Evolutionary conservation across 1,140 invertebrate species (phyloP).

Genomic region (Bombus pyrosoma): DNA sequence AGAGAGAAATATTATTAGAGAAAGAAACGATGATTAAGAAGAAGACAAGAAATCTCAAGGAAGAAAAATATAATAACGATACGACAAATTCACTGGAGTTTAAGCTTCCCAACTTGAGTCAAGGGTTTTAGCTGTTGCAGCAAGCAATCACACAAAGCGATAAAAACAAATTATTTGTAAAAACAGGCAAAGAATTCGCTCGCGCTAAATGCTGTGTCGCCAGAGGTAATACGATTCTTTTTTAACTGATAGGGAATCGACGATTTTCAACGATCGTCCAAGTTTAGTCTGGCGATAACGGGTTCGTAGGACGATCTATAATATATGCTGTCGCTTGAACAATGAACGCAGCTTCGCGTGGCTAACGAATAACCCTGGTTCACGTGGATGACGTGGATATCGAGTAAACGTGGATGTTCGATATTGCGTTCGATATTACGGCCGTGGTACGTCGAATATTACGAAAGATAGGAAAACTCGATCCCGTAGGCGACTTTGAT

Average conservation of each 20-base stretch:
- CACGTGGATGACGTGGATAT: conserved; percentile 38
- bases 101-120: conserved; percentile 81
- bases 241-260: neutral
- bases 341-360: conserved; percentile 72
- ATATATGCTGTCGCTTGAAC: conserved; percentile 65
- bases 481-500: too few relatives aligned
- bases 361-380: conserved; percentile 43
- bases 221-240: neutral
- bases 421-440: neutral
- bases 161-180: conserved; percentile 58
- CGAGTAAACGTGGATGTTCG: neutral
- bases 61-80: conserved; percentile 36
- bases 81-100: conserved; percentile 73
- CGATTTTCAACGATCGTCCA: neutral
- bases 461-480: too few relatives aligned
- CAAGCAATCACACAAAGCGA: conserved; percentile 68
- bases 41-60: conserved; percentile 18
- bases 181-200: conserved; percentile 43
- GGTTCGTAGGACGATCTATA: conserved; percentile 47
- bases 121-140: conserved; percentile 79
- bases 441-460: too few relatives aligned
- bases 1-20: neutral
- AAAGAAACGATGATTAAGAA: neutral
- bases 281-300: conserved; percentile 10
- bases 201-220: conserved; percentile 29